Evolutionary conservation across 2,113 vertebrate species (phyloP), one percentile per base, ranked within the genome.

Genomic region (Paedocypris sp.): DNA sequence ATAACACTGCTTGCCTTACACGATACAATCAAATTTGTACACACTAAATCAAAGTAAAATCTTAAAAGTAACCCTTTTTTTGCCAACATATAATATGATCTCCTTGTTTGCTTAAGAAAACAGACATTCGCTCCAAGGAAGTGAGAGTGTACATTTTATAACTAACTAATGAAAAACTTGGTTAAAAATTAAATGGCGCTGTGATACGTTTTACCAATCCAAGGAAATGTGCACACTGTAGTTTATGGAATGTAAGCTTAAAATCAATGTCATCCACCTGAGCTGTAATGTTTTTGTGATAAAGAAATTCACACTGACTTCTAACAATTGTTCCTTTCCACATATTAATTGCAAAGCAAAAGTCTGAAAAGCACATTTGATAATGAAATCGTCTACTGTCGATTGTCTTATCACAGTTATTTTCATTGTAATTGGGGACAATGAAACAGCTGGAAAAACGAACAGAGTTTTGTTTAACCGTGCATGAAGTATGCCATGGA

Each of bases 161-260:
- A 69, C 64, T 67, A 62, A 63, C 49, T 70, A 75, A 73, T 53
- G 68, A 79, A 75, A 61, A 64, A 64, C 68, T 64, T 65, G 60
- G 79, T 80, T 82, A 81, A 83, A 77, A 66, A 82, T 83, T 83
- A 82, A 82, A 81, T 70, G 71, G 58, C 26, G 38, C 32, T 23
- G 50, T 15, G 38, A 46, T n/a, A 36, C 59, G n/a, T n/a, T n/a
- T n/a, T n/a, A n/a, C n/a, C n/a, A n/a, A n/a, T n/a, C n/a, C n/a
- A n/a, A n/a, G n/a, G n/a, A n/a, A n/a, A n/a, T n/a, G n/a, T n/a
- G n/a, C n/a, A n/a, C n/a, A n/a, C n/a, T n/a, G n/a, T n/a, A n/a
- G n/a, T n/a, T n/a, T n/a, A n/a, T n/a, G n/a, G n/a, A n/a, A n/a
- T n/a, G n/a, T n/a, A n/a, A n/a, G n/a, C n/a, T n/a, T n/a, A n/a